Conservation (phyloP, 23 tunicate genomes). For the Pegea sp. region DNA sequence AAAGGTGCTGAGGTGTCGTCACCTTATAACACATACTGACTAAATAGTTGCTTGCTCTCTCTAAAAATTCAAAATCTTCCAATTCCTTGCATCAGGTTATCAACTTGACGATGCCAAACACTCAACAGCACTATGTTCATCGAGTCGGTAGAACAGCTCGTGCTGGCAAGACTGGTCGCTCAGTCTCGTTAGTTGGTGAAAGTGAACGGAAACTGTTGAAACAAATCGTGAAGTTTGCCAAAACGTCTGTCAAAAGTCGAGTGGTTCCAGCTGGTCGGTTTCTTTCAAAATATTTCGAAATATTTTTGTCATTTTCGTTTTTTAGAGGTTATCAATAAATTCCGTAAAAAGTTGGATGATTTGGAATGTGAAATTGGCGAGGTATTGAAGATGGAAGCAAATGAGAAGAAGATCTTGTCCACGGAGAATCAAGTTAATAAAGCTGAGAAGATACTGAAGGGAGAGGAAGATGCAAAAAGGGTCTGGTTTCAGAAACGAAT, state of each 20-base stretch:
- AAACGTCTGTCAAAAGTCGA: slow-evolving; percentile 61
- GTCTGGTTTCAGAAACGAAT: slow-evolving; percentile 60
- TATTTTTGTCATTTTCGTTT: too few species aligned
- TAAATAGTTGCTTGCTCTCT: not conserved
- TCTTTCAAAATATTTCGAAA: too few species aligned
- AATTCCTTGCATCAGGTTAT: slow-evolving; percentile 26
- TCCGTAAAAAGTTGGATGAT: slow-evolving; percentile 26
- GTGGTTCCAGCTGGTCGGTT: slow-evolving; percentile 41
- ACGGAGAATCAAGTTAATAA: slow-evolving; percentile 58
- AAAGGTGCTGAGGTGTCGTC: too few species aligned
- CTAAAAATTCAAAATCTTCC: not conserved
- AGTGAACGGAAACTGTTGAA: slow-evolving; percentile 69
- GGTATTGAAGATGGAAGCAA: slow-evolving; percentile 55
- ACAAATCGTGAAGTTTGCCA: slow-evolving; percentile 63
- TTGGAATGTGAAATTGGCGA: slow-evolving; percentile 59
- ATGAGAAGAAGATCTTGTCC: slow-evolving; percentile 36
- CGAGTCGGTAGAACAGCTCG: slow-evolving; percentile 92
- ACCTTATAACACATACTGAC: too few species aligned
- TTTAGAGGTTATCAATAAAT: slow-evolving; percentile 43
- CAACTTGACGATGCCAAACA: slow-evolving; percentile 93
- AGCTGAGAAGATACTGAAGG: slow-evolving; percentile 36
- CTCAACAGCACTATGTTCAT: slow-evolving; percentile 74
- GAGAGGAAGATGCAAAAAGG: slow-evolving; percentile 37
- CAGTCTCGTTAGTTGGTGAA: slow-evolving; percentile 89
- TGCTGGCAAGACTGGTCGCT: slow-evolving; percentile 78